Conservation (phyloP, 2,888 invertebrate genomes). For the Drosophila rellima region DNA sequence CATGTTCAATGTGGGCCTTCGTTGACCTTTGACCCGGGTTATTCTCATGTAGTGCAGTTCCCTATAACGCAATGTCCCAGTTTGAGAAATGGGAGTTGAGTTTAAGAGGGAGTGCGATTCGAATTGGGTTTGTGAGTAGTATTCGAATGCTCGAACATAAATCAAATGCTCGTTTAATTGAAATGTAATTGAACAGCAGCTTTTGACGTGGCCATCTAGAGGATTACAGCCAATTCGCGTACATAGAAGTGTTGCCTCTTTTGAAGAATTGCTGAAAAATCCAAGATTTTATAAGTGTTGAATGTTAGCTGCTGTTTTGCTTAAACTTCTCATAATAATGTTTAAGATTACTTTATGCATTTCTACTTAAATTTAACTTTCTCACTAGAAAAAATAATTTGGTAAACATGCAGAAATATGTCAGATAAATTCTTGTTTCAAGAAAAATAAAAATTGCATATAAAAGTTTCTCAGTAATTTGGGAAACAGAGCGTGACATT, state of each 20-base stretch:
- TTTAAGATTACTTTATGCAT: no score
- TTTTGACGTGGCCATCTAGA: slow-evolving; percentile 8
- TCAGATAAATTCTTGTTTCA: no score
- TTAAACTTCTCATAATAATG: no score
- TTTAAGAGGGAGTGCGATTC: neutral
- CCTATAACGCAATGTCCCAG: slow-evolving; percentile 9
- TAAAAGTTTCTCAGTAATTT: neutral
- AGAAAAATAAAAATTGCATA: no score
- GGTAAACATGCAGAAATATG: no score
- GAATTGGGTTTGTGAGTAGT: neutral
- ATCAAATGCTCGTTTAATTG: slow-evolving; percentile 30
- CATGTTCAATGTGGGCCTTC: neutral
- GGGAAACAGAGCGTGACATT: neutral
- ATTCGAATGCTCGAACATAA: slow-evolving; percentile 19
- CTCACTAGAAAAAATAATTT: no score
- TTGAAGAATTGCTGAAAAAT: neutral
- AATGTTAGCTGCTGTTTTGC: no score
- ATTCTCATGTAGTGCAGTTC: slow-evolving; percentile 17
- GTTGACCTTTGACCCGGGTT: slow-evolving; percentile 16
- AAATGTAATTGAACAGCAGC: slow-evolving; percentile 34
- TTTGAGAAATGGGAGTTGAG: neutral
- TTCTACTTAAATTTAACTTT: no score
- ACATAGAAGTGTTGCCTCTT: no score
- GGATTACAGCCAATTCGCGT: slow-evolving; percentile 2
- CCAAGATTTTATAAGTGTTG: no score